Conservation (phyloP, 2,113 vertebrate species). For the Paedocypris sp. region DNA sequence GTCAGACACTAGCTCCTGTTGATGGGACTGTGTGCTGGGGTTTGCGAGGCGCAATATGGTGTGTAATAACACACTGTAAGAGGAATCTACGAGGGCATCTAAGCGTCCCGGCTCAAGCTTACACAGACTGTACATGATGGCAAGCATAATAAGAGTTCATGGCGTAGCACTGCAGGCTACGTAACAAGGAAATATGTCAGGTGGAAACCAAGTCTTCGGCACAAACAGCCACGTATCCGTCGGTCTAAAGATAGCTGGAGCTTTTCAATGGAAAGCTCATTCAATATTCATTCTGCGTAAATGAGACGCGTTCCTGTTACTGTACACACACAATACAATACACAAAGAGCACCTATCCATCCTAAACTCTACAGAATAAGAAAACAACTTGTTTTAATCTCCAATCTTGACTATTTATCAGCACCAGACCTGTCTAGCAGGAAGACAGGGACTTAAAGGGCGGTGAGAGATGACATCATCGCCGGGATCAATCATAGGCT, state of each 20-base stretch:
- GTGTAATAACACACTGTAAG: not conserved
- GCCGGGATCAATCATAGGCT: not conserved
- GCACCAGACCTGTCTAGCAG: not conserved
- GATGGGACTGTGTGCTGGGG: not conserved
- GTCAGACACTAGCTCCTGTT: not conserved
- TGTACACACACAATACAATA: no score
- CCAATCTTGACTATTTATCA: no score
- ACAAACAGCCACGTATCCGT: not conserved
- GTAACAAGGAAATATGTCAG: not conserved
- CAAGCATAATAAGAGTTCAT: not conserved
- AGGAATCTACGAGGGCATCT: not conserved
- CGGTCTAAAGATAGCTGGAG: not conserved
- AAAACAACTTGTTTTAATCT: no score
- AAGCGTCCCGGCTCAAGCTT: not conserved
- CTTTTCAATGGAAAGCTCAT: not conserved
- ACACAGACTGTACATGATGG: not conserved
- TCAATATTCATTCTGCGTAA: not conserved
- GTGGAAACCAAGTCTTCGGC: not conserved
- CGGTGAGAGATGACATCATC: not conserved
- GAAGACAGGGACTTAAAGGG: not conserved
- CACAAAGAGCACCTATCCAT: no score
- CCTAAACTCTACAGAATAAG: no score
- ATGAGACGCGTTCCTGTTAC: no score
- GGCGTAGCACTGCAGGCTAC: not conserved
- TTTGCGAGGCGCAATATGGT: not conserved